Percentiles rank a stretch among this genome's conserved stretches.
Evolutionary conservation across 2,797 vertebrate species (phyloP).

Genomic region (Halcyon leucocephala): DNA sequence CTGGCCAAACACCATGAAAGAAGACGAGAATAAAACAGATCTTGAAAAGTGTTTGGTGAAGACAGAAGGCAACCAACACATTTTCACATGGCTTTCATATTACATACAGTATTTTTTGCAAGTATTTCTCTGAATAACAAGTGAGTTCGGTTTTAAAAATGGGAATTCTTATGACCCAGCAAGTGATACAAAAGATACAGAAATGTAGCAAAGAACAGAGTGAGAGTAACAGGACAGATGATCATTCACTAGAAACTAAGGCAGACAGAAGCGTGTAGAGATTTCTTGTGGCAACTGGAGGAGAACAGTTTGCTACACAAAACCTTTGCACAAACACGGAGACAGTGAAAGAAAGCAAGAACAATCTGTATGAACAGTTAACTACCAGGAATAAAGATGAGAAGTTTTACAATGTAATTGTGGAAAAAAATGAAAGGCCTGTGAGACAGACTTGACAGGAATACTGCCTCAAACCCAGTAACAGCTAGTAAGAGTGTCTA

Average conservation of each 20-base stretch:
- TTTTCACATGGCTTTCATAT: neutral
- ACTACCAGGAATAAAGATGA: neutral
- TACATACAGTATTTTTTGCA: neutral
- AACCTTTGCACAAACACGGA: neutral
- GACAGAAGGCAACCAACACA: neutral
- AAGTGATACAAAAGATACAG: neutral
- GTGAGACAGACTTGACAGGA: neutral
- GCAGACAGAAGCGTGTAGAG: neutral
- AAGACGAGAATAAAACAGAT: neutral
- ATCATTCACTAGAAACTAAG: neutral
- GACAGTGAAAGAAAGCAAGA: neutral
- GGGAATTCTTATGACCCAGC: neutral
- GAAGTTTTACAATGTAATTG: neutral
- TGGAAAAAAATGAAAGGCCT: neutral
- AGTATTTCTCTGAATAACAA: neutral
- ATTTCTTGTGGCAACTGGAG: neutral
- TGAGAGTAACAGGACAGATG: neutral
- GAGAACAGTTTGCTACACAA: neutral
- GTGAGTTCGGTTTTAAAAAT: neutral
- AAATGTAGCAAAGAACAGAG: neutral
- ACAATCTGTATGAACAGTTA: neutral
- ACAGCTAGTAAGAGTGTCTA: neutral
- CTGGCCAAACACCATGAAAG: neutral
- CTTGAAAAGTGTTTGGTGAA: neutral
- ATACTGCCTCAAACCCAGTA: neutral